Conservation (phyloP, 2,113 vertebrate species). For the Chaetodon trifascialis region DNA sequence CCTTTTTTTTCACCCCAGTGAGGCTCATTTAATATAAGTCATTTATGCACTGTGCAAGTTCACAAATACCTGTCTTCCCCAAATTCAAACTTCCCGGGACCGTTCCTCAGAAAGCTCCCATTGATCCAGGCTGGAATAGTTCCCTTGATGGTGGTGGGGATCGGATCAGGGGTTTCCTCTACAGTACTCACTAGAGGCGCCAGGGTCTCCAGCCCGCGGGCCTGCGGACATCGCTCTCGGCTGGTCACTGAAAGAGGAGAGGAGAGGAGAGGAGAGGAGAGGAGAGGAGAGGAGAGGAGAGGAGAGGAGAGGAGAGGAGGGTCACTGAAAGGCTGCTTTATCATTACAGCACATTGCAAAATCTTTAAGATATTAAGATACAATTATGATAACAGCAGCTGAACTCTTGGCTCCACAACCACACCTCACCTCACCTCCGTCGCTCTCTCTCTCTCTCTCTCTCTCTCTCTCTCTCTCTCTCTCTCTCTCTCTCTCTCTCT, state of each 20-base stretch:
- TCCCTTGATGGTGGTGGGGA: constrained; percentile 85
- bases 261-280: neutral
- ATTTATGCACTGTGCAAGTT: neutral
- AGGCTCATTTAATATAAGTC: neutral
- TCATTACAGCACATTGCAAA: neutral
- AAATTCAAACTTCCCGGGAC: constrained; percentile 95
- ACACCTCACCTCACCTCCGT: neutral
- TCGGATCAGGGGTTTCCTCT: constrained; percentile 86
- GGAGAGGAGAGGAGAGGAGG: neutral
- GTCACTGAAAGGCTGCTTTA: neutral
- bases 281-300: neutral
- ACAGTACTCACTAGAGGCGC: constrained; percentile 81
- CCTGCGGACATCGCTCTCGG: constrained; percentile 73
- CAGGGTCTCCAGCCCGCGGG: constrained; percentile 82
- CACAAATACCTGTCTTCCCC: constrained; percentile 86
- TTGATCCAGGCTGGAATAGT: constrained; percentile 89
- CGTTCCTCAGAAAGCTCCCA: constrained; percentile 90
- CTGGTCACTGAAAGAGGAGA: constrained; percentile 58
- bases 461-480: no score
- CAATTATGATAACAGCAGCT: neutral
- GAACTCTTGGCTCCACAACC: neutral
- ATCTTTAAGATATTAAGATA: constrained; percentile 2
- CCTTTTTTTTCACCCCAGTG: neutral
- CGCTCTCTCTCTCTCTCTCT: no score
- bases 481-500: no score